Evolutionary conservation across 2,888 invertebrate genomes (phyloP).

Genomic region (Drymonia ruficornis): DNA sequence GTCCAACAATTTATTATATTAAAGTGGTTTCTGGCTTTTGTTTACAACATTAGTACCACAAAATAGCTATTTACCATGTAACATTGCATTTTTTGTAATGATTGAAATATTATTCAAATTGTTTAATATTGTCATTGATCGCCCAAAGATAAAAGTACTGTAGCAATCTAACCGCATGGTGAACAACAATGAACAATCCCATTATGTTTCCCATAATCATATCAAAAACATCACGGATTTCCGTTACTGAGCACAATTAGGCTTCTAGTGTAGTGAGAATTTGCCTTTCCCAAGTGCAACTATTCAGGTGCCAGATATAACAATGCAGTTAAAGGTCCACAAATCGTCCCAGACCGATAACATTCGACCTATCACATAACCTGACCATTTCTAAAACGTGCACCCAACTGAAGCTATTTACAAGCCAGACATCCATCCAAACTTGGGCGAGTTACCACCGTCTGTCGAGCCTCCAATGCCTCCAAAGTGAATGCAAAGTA

Average conservation of each 20-base stretch:
- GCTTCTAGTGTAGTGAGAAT: background rate
- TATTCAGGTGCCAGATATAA: conserved; percentile 7
- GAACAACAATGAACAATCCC: too few relatives aligned
- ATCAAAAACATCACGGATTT: too few relatives aligned
- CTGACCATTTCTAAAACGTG: conserved; percentile 15
- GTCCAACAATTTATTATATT: too few relatives aligned
- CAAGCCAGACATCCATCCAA: conserved; percentile 20
- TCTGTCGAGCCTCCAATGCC: conserved; percentile 44
- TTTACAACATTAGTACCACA: too few relatives aligned
- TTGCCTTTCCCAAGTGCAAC: conserved; percentile 1
- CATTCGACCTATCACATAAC: conserved; percentile 31
- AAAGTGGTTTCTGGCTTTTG: too few relatives aligned
- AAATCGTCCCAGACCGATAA: conserved; percentile 39
- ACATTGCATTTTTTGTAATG: background rate
- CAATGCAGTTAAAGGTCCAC: conserved; percentile 33
- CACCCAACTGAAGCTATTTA: conserved; percentile 2
- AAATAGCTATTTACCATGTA: too few relatives aligned
- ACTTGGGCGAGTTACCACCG: conserved; percentile 35
- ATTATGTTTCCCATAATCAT: too few relatives aligned
- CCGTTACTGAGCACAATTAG: too few relatives aligned
- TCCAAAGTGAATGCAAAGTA: conserved; percentile 63
- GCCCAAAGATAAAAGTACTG: background rate
- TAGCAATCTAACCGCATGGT: too few relatives aligned
- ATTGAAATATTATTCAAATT: background rate
- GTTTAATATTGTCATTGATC: background rate